phyloP scores from a whole-genome alignment of 2,113 vertebrate genomes.

The Etheostoma spectabile region DNA sequence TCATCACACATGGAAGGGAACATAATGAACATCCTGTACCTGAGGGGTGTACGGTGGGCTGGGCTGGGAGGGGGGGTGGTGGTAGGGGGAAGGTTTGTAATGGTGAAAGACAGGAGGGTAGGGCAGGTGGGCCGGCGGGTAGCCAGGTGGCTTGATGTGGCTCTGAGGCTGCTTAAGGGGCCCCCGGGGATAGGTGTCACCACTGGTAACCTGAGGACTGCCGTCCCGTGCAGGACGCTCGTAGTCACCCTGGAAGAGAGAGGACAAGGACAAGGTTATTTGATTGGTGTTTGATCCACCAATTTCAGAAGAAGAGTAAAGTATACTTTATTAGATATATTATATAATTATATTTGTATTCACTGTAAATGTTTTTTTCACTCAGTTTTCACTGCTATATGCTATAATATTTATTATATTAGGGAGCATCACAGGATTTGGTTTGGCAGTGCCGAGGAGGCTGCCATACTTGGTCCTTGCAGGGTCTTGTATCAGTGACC shows the following conservation, averaged over 20 bases:
- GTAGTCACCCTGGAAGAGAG: constrained; percentile 89
- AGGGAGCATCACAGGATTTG: too few relatives aligned
- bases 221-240: constrained; percentile 90
- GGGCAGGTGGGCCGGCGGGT: constrained; percentile 90
- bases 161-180: constrained; percentile 96
- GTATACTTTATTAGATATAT: too few relatives aligned
- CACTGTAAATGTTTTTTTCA: too few relatives aligned
- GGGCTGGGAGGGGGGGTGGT: constrained; percentile 90
- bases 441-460: too few relatives aligned
- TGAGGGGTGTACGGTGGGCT: constrained; percentile 94
- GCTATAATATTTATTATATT: too few relatives aligned
- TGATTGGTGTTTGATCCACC: background rate
- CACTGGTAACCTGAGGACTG: constrained; percentile 89
- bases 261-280: background rate
- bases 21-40: constrained; percentile 55
- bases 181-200: constrained; percentile 93
- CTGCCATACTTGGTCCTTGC: too few relatives aligned
- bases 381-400: too few relatives aligned
- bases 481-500: too few relatives aligned
- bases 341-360: too few relatives aligned
- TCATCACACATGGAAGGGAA: background rate
- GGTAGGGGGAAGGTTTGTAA: constrained; percentile 91
- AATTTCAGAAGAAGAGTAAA: too few relatives aligned
- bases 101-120: constrained; percentile 92
- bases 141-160: constrained; percentile 89